Evolutionary conservation across 2,888 invertebrate species (phyloP).

Genomic region (Dryobota labecula): DNA sequence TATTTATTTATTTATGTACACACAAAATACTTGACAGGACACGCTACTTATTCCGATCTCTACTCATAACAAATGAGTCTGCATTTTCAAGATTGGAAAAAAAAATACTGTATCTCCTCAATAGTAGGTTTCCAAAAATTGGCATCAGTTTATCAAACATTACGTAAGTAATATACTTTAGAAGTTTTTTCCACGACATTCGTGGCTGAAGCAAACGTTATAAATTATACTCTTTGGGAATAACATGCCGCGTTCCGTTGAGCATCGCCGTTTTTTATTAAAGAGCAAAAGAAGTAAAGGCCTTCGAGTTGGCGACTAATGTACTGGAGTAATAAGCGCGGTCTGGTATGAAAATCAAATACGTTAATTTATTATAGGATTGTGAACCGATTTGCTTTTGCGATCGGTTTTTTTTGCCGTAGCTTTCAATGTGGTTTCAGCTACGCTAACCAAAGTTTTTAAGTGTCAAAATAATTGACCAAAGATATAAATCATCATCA

Average conservation of each 20-base stretch:
- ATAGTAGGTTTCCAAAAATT: constrained; percentile 14
- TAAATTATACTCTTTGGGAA: constrained; percentile 80
- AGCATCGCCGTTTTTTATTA: constrained; percentile 70
- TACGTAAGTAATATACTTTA: constrained; percentile 53
- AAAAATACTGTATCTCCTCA: neutral
- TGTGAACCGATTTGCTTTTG: constrained; percentile 30
- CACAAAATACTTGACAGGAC: too few relatives aligned
- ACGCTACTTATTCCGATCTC: too few relatives aligned
- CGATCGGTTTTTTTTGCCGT: constrained; percentile 6
- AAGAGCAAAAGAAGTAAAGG: constrained; percentile 70
- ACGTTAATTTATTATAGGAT: constrained; percentile 37
- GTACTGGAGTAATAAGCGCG: constrained; percentile 72
- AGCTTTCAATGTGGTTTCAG: neutral
- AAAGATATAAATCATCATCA: too few relatives aligned
- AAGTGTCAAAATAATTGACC: neutral
- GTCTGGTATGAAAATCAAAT: constrained; percentile 41
- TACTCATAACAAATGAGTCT: neutral
- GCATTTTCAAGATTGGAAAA: constrained; percentile 2
- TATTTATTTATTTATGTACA: too few relatives aligned
- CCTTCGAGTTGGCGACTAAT: constrained; percentile 71
- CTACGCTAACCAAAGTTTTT: neutral
- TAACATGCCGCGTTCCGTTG: constrained; percentile 72
- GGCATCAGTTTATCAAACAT: constrained; percentile 58
- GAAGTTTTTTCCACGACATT: constrained; percentile 71
- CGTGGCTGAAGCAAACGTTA: constrained; percentile 71